Evolutionary conservation across 2,888 invertebrate species (phyloP).

Genomic region (Heliothis peltigera): DNA sequence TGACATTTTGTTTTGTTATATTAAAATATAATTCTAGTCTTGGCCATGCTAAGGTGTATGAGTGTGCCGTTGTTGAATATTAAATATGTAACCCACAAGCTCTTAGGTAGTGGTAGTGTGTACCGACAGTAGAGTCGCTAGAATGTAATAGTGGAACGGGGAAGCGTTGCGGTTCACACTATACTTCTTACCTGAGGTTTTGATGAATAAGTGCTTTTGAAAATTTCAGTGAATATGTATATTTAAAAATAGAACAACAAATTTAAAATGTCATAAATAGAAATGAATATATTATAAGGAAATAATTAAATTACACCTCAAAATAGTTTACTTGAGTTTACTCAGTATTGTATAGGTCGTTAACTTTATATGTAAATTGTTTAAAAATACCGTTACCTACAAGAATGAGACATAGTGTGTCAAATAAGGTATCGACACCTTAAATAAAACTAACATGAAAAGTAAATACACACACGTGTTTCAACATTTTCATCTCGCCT

Average conservation of each 20-base stretch:
- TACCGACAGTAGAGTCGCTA: slow-evolving; percentile 3
- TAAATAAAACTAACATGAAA: slow-evolving; percentile 40
- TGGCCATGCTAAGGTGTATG: slow-evolving; percentile 18
- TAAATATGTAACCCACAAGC: slow-evolving; percentile 60
- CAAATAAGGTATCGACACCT: slow-evolving; percentile 17
- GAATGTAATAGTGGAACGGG: slow-evolving; percentile 32
- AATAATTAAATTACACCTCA: not conserved
- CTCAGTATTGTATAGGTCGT: not conserved
- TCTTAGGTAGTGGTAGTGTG: slow-evolving; percentile 33
- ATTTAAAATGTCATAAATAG: not conserved
- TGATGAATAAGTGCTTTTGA: not conserved
- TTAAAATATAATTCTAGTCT: slow-evolving; percentile 31
- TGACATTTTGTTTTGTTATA: not conserved
- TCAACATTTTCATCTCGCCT: slow-evolving; percentile 19
- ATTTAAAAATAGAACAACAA: not conserved
- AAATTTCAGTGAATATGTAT: not conserved
- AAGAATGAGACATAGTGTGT: not conserved
- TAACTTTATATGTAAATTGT: not conserved
- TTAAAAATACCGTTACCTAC: not conserved
- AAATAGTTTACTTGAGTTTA: not conserved
- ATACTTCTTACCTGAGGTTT: not conserved
- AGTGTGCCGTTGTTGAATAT: slow-evolving; percentile 59
- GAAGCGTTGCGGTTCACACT: slow-evolving; percentile 44
- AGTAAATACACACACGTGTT: slow-evolving; percentile 34
- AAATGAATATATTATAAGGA: not conserved